phyloP scores from a whole-genome alignment of 37 sponge, comb jelly and placozoan species.

The Sycon ciliatum region DNA sequence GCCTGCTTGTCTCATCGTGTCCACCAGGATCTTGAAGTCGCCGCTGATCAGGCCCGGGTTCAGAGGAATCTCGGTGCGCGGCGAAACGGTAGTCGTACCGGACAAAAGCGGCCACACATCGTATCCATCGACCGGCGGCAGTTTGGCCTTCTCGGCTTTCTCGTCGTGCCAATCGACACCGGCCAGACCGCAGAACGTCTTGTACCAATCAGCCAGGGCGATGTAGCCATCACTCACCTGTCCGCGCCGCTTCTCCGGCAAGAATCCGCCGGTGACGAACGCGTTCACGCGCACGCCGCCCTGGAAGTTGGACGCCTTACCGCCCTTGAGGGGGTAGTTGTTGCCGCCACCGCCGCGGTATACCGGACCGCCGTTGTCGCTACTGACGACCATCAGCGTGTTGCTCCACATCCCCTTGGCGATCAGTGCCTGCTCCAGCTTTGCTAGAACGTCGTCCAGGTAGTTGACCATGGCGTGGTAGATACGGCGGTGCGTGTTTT shows the following conservation, averaged over 20 bases:
- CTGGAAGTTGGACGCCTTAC: constrained; percentile 29
- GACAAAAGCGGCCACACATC: constrained; percentile 19
- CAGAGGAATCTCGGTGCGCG: constrained; percentile 10
- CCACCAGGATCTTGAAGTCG: constrained; percentile 20
- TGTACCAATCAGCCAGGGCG: constrained; percentile 18
- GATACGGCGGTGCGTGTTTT: constrained; percentile 19
- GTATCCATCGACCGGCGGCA: constrained; percentile 21
- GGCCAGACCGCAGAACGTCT: constrained; percentile 22
- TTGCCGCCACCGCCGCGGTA: constrained; percentile 32
- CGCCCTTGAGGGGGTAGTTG: constrained; percentile 35
- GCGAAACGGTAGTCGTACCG: not conserved
- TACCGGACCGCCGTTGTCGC: constrained; percentile 32
- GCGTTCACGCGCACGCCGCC: constrained; percentile 16
- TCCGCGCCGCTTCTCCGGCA: constrained; percentile 23
- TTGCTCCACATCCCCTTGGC: constrained; percentile 21
- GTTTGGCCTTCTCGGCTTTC: constrained; percentile 13
- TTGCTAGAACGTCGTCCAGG: constrained; percentile 16
- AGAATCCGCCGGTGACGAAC: constrained; percentile 15
- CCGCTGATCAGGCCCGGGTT: constrained; percentile 25
- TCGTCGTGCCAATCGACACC: constrained; percentile 29
- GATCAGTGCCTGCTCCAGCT: not conserved
- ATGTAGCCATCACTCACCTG: constrained; percentile 27
- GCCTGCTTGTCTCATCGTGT: constrained; percentile 6
- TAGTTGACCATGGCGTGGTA: constrained; percentile 46
- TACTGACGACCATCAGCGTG: constrained; percentile 15